Evolutionary conservation across 2,888 invertebrate species (phyloP).

Genomic region (Mesorhabditis sp.): DNA sequence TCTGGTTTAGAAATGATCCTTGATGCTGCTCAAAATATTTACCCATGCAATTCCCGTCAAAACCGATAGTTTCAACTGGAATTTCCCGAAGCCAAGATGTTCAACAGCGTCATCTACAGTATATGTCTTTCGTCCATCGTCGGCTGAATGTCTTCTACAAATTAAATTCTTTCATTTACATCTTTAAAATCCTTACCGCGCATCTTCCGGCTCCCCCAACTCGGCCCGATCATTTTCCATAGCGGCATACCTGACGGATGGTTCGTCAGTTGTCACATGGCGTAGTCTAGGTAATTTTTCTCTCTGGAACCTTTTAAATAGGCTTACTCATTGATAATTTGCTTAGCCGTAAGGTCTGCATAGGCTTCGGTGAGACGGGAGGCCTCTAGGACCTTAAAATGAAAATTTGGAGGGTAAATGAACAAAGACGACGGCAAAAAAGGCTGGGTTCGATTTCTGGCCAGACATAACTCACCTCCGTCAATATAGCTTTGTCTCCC

Average conservation of each 20-base stretch:
- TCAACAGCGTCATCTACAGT: slow-evolving; percentile 64
- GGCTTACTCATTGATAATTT: slow-evolving; percentile 48
- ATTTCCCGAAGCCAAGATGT: slow-evolving; percentile 63
- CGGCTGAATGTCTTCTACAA: slow-evolving; percentile 9
- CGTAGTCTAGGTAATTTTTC: slow-evolving; percentile 27
- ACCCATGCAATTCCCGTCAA: slow-evolving; percentile 64
- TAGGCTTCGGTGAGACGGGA: slow-evolving; percentile 56
- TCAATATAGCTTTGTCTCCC: slow-evolving; percentile 54
- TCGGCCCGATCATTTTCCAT: slow-evolving; percentile 30
- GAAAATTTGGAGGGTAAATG: too few relatives aligned
- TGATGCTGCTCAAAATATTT: slow-evolving; percentile 13
- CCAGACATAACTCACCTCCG: slow-evolving; percentile 36
- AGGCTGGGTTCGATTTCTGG: too few relatives aligned
- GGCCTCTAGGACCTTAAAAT: slow-evolving; percentile 42
- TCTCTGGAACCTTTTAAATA: background rate
- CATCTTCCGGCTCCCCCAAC: slow-evolving; percentile 25
- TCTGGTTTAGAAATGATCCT: background rate
- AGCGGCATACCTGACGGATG: slow-evolving; percentile 35
- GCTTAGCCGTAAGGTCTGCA: slow-evolving; percentile 46
- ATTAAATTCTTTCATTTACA: background rate
- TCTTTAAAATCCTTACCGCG: background rate
- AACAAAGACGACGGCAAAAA: too few relatives aligned
- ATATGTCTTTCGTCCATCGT: slow-evolving; percentile 34
- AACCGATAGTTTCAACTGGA: slow-evolving; percentile 62
- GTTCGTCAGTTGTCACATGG: slow-evolving; percentile 32